Evolutionary conservation across 1,140 invertebrate genomes (phyloP).

Genomic region (Euwallacea fornicatus): DNA sequence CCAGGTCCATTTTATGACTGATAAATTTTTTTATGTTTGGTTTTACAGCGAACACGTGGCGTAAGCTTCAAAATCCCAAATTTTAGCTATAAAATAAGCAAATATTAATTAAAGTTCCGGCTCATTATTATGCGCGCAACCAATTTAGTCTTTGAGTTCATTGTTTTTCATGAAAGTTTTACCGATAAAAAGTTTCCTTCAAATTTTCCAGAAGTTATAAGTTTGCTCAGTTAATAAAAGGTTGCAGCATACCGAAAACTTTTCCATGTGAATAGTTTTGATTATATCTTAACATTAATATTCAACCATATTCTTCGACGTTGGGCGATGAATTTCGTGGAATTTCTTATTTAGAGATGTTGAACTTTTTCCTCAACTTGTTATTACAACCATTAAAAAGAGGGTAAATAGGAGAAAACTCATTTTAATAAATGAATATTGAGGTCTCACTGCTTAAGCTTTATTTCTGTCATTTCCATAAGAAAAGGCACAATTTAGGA

Average conservation of each 20-base stretch:
- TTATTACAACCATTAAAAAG: too few species aligned
- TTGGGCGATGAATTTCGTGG: too few species aligned
- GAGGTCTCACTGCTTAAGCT: constrained; percentile 4
- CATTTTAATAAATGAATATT: constrained; percentile 19
- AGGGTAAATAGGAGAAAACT: not conserved
- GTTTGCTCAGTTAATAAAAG: not conserved
- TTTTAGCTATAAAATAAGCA: too few species aligned
- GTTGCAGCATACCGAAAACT: not conserved
- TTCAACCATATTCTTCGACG: too few species aligned
- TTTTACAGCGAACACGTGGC: not conserved
- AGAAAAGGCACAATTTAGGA: constrained; percentile 21
- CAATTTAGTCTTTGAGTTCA: too few species aligned
- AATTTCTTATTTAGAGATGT: too few species aligned
- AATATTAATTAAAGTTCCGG: too few species aligned
- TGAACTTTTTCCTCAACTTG: too few species aligned
- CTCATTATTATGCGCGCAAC: too few species aligned
- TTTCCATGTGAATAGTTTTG: constrained; percentile 4
- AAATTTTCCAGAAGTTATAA: constrained; percentile 1
- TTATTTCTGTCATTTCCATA: constrained; percentile 17
- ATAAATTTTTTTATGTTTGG: constrained; percentile 1
- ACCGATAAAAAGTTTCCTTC: not conserved
- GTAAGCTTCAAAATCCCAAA: not conserved
- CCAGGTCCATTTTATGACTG: constrained; percentile 1
- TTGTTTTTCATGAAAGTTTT: too few species aligned
- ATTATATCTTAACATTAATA: not conserved